These are phyloP conservation scores for Acomys russatus DNA, from an alignment of 2,797 vertebrate species.

Conservation along the genomic window DNA sequence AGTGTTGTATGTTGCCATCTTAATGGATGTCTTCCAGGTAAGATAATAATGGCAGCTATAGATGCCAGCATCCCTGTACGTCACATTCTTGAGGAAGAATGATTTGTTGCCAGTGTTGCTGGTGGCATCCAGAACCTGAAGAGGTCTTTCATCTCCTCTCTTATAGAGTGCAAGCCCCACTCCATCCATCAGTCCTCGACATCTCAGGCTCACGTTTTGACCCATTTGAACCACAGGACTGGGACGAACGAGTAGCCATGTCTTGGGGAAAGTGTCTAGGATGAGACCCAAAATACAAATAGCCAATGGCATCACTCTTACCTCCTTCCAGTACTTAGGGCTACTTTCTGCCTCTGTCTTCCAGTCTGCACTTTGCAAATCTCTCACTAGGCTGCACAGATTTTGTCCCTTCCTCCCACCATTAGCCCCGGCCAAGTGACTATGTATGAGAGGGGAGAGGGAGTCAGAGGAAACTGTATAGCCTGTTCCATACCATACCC, in stretches of 20 bases:
- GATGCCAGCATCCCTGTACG: constrained; percentile 67
- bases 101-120: constrained; percentile 33
- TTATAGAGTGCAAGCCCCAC: constrained; percentile 72
- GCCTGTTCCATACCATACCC: neutral
- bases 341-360: constrained; percentile 5
- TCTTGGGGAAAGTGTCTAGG: constrained; percentile 78
- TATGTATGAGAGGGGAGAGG: neutral
- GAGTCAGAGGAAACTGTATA: neutral
- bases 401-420: neutral
- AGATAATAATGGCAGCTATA: constrained; percentile 73
- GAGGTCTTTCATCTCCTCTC: constrained; percentile 72
- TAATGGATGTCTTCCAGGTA: constrained; percentile 77
- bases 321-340: neutral
- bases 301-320: neutral
- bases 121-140: constrained; percentile 70
- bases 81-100: constrained; percentile 77
- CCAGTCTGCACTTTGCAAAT: constrained; percentile 22
- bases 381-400: neutral
- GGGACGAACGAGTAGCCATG: constrained; percentile 74
- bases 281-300: constrained; percentile 71
- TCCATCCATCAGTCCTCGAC: constrained; percentile 58
- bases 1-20: constrained; percentile 61
- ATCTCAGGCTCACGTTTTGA: constrained; percentile 75
- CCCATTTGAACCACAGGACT: constrained; percentile 73
- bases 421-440: neutral